phyloP scores from a whole-genome alignment of 2,888 invertebrate species.

The Drosophila stalkeri region DNA sequence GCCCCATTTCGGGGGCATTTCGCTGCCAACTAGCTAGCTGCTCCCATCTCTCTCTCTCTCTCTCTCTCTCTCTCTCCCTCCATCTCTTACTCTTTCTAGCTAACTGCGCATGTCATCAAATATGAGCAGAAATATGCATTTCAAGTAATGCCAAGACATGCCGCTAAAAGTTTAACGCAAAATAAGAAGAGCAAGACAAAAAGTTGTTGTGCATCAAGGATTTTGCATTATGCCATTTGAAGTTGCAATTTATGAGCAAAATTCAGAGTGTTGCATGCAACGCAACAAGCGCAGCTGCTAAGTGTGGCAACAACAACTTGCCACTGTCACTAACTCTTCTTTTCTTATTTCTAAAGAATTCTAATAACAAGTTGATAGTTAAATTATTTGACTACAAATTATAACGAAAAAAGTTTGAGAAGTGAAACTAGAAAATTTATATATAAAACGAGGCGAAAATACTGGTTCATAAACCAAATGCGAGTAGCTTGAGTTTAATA shows the following conservation, averaged over 20 bases:
- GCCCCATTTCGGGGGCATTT: too few relatives aligned
- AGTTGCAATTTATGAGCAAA: slow-evolving; percentile 56
- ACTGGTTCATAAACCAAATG: neutral
- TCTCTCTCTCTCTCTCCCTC: too few relatives aligned
- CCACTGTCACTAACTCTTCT: neutral
- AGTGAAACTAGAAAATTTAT: neutral
- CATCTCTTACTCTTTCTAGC: neutral
- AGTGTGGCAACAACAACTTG: slow-evolving; percentile 10
- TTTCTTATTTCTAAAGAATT: neutral
- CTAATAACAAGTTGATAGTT: slow-evolving; percentile 1
- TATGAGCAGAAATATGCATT: slow-evolving; percentile 62
- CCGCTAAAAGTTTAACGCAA: slow-evolving; percentile 37
- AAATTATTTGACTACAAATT: neutral
- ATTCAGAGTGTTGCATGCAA: slow-evolving; percentile 29
- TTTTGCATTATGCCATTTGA: slow-evolving; percentile 46
- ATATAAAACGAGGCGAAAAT: neutral
- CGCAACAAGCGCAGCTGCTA: slow-evolving; percentile 8
- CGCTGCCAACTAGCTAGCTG: too few relatives aligned
- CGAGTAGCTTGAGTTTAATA: neutral
- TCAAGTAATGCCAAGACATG: slow-evolving; percentile 40
- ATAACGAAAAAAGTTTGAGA: neutral
- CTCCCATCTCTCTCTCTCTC: neutral
- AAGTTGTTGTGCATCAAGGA: slow-evolving; percentile 31
- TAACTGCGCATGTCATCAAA: slow-evolving; percentile 67
- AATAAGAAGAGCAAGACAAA: slow-evolving; percentile 10